Evolutionary conservation across 2,113 vertebrate genomes (phyloP), one percentile per base, ranked within the genome.

Genomic region (Amazona vittata): DNA sequence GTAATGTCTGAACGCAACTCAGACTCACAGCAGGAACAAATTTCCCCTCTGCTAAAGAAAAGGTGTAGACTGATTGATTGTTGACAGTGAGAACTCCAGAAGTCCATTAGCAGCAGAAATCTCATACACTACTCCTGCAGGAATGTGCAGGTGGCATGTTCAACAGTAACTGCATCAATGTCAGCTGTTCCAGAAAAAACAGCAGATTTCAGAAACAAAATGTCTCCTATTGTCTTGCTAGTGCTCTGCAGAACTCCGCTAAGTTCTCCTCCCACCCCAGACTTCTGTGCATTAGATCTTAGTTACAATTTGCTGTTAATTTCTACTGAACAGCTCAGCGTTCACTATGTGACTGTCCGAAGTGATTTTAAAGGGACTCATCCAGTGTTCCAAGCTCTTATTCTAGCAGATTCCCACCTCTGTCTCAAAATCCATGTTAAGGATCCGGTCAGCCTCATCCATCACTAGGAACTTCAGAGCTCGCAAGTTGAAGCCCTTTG

Each of bases 401-500:
- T 74, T 74, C 84, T 9, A 43, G 35, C 31, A 85, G 16, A 55
- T 53, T 57, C 90, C 86, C 90, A 99, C 99, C 98, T 99, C 99
- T 11, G 99, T 99, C 97, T 99, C 99, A 93, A 99, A 99, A 97
- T 99, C 99, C 99, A 99, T 99, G 97, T 99, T 99, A 82, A 99
- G 98, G 84, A 99, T 99, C 85, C 99, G 97, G 94, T 99, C 99
- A 4, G 99, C 99, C 93, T 99, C 99, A 64, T 99, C 99, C 99
- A 99, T 99, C 77, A 99, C 99, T 46, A 99, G 96, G 92, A 98
- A 99, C 76, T 99, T 99, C 44, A 99, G 98, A 5, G 99, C 98
- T 95, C 99, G 95, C 35, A 99, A 97, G 15, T 98, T 99, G 96
- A 99, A 99, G 52, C 99, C 99, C 94, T 99, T 99, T 5, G 99